Base-by-base conservation (phyloP, 2,888 invertebrate genomes). In the Smittia aterrima region DNA sequence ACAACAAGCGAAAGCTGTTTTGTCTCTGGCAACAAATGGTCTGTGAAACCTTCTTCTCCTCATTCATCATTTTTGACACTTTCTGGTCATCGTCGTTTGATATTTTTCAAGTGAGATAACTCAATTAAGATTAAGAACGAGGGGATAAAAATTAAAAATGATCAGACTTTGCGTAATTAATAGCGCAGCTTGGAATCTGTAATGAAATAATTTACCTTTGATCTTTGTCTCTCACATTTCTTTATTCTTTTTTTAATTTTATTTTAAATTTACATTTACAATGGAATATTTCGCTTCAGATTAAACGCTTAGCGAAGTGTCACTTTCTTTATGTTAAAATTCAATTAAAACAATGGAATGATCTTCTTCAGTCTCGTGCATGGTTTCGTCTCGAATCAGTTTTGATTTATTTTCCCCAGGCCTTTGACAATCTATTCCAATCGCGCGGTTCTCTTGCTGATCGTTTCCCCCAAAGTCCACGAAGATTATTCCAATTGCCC, bases 391-490 rank as follows among this genome's bases (percentile, higher is more conserved):
- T n/a, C 16, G 2, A 47, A 3, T 11, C 11, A 47, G 32, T 9
- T 47, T 2, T n/a, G 2, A 2, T 47, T 47, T 11, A 47, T 11
- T 47, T 47, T 47, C 11, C 16, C 11, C 16, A 47, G 16, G 47
- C 47, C 11, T 2, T 2, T 13, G 47, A 11, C 1, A 47, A 3
- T 47, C 11, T 47, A n/a, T 47, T 47, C 47, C 47, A 47, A 11
- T 16, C 11, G 11, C 16, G 47, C 11, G 47, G 47, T n/a, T 47
- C 27, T 22, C 54, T 53, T 6, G 25, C n/a, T 6, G 72, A 72
- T 3, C 72, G 32, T 16, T 72, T 72, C 6, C 72, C 72, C 72
- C 72, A 72, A 22, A 72, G 40, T 1, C 72, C 72, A 58, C 72
- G 4, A 3, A 72, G 24, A 62, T 72, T 72, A 16, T 72, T 72